Evolutionary conservation across 2,888 invertebrate species (phyloP), one percentile per base, ranked within the genome.

Genomic region (Carabus problematicus): DNA sequence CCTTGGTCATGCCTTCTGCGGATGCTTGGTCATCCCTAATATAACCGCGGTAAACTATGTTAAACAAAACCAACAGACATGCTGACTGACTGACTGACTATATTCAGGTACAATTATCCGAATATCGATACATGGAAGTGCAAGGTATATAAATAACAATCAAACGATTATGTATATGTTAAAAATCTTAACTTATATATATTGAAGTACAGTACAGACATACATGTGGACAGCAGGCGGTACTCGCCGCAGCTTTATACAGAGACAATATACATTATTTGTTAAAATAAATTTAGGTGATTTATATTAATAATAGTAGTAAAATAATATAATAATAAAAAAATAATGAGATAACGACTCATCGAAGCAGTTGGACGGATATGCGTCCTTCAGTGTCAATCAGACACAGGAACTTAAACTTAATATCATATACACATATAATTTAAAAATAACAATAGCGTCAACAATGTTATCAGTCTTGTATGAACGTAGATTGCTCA

Each of bases 381-480:
- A 19, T 52, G 62, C 56, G 61, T 69, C 61, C n/a, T 69, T 62
- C 42, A 66, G 60, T 68, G 69, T 69, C 55, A 61, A 56, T 55
- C 49, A 41, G 69, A 69, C 69, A 80, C 69, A 80, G 79, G 79
- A 80, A 80, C 80, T 80, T 80, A 81, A 77, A 72, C 80, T 61
- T 69, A 69, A 69, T 69, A 69, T 69, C 69, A 69, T 69, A 69
- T 69, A 69, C 62, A 69, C 80, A 80, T 79, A 81, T 81, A 82
- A 82, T 81, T 82, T 81, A 82, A 81, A 78, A 80, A 72, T 80
- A 79, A 81, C 76, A 81, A 76, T 69, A 69, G 61, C 67, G 54
- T 69, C 69, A 69, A 69, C 69, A 69, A 69, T 62, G 61, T 69
- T 61, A 69, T 69, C 69, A 69, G 69, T 69, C 69, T 69, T 69